Evolutionary conservation across 2,888 invertebrate genomes (phyloP).

Genomic region (Drosophila nigricruria): DNA sequence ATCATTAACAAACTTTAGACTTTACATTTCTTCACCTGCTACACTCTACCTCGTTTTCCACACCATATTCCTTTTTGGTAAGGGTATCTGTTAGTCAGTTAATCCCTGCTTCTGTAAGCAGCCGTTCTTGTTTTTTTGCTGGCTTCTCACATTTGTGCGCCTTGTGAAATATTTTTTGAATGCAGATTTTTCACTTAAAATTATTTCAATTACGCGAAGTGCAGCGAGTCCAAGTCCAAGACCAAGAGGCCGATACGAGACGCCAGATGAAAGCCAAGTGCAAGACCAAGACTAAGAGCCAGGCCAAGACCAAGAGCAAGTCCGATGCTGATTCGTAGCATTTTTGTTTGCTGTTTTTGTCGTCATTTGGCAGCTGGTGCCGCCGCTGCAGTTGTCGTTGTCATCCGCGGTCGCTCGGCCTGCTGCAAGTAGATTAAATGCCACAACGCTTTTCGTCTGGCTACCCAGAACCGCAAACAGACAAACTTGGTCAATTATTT

Average conservation of each 20-base stretch:
- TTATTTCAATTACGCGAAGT: conserved; percentile 79
- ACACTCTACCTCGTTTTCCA: no score
- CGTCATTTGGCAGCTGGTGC: conserved; percentile 64
- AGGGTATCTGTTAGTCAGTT: conserved; percentile 37
- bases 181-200: conserved; percentile 80
- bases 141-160: conserved; percentile 52
- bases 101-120: conserved; percentile 1
- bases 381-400: conserved; percentile 60
- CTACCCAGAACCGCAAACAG: conserved; percentile 70
- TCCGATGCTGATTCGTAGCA: conserved; percentile 30
- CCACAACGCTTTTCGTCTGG: conserved; percentile 60
- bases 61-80: neutral
- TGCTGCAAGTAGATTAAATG: conserved; percentile 78
- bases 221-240: conserved; percentile 42
- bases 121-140: conserved; percentile 28
- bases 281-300: conserved; percentile 3
- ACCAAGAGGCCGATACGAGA: conserved; percentile 9
- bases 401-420: conserved; percentile 27
- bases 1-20: no score
- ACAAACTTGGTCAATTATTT: conserved; percentile 83
- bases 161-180: conserved; percentile 77
- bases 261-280: conserved; percentile 15
- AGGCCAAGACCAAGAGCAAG: conserved; percentile 13
- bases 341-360: conserved; percentile 41
- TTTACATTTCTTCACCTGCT: neutral